phyloP scores from a whole-genome alignment of 2,113 vertebrate species.

The Prinia subflava region DNA sequence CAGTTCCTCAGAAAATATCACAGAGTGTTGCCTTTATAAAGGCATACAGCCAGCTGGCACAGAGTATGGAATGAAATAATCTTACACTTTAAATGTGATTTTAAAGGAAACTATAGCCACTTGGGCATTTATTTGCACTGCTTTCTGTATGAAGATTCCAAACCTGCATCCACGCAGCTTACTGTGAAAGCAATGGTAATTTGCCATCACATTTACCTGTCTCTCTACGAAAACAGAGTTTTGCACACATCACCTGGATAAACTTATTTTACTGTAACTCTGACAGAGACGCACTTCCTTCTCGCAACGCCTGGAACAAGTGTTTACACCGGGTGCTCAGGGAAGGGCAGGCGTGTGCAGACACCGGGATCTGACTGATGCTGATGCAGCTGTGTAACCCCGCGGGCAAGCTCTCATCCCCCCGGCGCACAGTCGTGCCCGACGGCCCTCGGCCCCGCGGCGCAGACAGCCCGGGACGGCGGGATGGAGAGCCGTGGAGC shows the following conservation, averaged over 20 bases:
- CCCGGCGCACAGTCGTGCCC: background rate
- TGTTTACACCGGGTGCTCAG: rapidly evolving
- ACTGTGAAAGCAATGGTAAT: background rate
- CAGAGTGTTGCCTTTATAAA: background rate
- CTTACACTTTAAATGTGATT: background rate
- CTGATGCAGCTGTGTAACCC: too few relatives aligned
- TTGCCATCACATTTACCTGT: background rate
- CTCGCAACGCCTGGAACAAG: background rate
- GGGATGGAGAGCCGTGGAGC: background rate
- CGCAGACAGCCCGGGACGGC: background rate
- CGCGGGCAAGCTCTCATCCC: background rate
- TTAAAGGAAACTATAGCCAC: background rate
- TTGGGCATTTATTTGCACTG: background rate
- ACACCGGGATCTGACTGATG: too few relatives aligned
- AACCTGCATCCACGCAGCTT: background rate
- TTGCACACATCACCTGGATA: background rate
- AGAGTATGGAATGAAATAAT: background rate
- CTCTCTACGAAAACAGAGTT: rapidly evolving
- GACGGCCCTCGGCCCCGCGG: background rate
- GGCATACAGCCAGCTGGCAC: background rate
- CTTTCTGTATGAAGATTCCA: background rate
- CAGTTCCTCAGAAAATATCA: background rate
- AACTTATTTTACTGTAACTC: background rate
- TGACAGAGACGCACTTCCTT: background rate
- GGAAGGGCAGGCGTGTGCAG: background rate